phyloP scores from a whole-genome alignment of 2,113 vertebrate genomes.

The Embiotoca jacksoni region DNA sequence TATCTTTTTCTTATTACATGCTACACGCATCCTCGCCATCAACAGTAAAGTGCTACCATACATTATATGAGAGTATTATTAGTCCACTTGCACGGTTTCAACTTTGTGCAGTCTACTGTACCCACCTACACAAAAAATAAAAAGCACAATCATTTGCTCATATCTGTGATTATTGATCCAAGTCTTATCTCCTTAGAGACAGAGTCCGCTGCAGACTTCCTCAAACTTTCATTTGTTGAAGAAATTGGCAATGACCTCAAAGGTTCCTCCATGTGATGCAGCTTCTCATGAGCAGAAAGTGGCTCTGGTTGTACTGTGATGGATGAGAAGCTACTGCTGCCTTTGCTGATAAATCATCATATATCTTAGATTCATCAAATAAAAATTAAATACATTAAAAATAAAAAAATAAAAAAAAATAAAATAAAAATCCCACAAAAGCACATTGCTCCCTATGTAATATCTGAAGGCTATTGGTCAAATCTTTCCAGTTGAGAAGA shows the following conservation, averaged over 20 bases:
- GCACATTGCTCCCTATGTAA: not conserved
- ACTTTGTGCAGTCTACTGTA: not conserved
- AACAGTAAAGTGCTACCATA: not conserved
- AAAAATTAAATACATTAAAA: no score
- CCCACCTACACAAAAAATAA: not conserved
- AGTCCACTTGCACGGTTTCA: not conserved
- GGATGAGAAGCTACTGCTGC: slow-evolving; percentile 21
- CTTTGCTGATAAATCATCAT: slow-evolving; percentile 38
- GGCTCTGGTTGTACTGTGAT: slow-evolving; percentile 39
- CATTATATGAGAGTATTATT: not conserved
- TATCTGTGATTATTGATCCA: not conserved
- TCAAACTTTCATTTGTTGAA: slow-evolving; percentile 12
- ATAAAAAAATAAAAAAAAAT: not conserved
- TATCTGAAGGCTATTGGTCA: not conserved
- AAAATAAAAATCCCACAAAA: not conserved
- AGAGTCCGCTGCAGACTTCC: slow-evolving; percentile 11
- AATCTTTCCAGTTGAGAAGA: not conserved
- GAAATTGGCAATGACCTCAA: slow-evolving; percentile 57
- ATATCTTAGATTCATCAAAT: not conserved
- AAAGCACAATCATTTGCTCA: not conserved
- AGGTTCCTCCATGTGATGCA: slow-evolving; percentile 43
- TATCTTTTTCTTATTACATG: not conserved
- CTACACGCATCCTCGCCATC: not conserved
- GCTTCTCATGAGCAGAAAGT: slow-evolving; percentile 52
- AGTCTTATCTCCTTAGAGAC: slow-evolving; percentile 3